These are phyloP conservation scores for Archips xylosteana DNA, from an alignment of 2,888 invertebrate genomes.

Conservation along the genomic window DNA sequence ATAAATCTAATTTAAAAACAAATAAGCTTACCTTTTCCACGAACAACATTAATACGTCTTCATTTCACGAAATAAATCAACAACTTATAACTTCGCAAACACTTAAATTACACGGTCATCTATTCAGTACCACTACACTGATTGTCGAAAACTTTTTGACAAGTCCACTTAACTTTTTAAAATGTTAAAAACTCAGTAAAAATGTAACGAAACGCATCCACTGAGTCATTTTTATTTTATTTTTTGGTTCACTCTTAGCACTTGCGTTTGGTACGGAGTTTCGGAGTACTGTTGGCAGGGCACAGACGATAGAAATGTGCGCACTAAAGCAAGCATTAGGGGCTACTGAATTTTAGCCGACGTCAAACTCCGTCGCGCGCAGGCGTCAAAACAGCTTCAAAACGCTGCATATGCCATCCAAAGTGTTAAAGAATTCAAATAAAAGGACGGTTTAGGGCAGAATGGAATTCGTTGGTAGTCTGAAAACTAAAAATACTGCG, in stretches of 20 bases:
- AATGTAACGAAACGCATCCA: background rate
- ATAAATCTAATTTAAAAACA: background rate
- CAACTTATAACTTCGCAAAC: constrained; percentile 16
- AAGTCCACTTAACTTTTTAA: constrained; percentile 6
- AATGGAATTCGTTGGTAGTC: background rate
- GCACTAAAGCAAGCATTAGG: constrained; percentile 4
- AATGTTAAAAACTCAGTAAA: background rate
- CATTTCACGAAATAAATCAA: background rate
- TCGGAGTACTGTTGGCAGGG: background rate
- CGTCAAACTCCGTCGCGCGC: constrained; percentile 18
- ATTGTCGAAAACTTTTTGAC: constrained; percentile 9
- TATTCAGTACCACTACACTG: constrained; percentile 23
- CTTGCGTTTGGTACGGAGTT: constrained; percentile 10
- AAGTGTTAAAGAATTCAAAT: constrained; percentile 35
- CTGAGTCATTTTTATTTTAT: background rate
- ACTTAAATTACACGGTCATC: constrained; percentile 29
- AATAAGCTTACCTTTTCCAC: constrained; percentile 23
- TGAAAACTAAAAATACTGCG: background rate
- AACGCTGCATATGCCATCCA: constrained; percentile 37
- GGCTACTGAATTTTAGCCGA: constrained; percentile 34
- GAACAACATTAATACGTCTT: background rate
- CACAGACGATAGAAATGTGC: background rate
- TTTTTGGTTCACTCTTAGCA: background rate
- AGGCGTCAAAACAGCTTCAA: constrained; percentile 32
- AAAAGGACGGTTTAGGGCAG: background rate